Percentiles rank a stretch among this genome's conserved stretches.
phyloP scores from a whole-genome alignment of 1,140 invertebrate species.

The Mactra quadrangularis region DNA sequence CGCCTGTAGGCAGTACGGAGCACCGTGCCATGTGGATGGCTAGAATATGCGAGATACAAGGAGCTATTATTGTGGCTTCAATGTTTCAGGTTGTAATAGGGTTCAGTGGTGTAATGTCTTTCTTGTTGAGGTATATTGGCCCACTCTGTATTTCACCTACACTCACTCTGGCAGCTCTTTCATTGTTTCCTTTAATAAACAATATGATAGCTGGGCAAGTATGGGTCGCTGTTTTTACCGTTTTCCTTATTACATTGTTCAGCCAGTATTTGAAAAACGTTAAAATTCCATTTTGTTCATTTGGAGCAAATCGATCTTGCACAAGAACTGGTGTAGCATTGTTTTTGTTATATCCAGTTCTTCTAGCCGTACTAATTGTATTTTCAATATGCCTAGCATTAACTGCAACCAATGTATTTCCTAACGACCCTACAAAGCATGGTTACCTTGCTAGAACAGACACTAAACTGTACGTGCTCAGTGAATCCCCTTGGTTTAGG shows the following conservation, averaged over 20 bases:
- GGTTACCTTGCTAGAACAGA: slow-evolving; percentile 92
- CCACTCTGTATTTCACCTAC: slow-evolving; percentile 92
- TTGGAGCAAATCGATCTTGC: slow-evolving; percentile 85
- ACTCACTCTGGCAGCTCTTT: slow-evolving; percentile 91
- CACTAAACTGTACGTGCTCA: slow-evolving; percentile 89
- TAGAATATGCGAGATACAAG: slow-evolving; percentile 68
- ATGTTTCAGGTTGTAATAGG: slow-evolving; percentile 78
- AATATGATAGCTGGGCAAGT: slow-evolving; percentile 91
- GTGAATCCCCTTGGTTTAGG: slow-evolving; percentile 92
- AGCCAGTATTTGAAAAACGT: slow-evolving; percentile 92
- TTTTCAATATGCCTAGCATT: slow-evolving; percentile 91
- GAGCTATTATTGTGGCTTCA: slow-evolving; percentile 77
- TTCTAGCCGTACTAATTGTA: slow-evolving; percentile 63
- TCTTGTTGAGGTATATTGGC: slow-evolving; percentile 89
- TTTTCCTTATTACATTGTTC: slow-evolving; percentile 91
- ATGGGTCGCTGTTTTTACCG: slow-evolving; percentile 91
- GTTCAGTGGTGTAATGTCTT: slow-evolving; percentile 88
- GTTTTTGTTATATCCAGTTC: slow-evolving; percentile 93
- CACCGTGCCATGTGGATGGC: slow-evolving; percentile 47
- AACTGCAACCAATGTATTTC: slow-evolving; percentile 88
- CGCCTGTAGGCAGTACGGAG: slow-evolving; percentile 35
- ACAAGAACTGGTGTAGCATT: slow-evolving; percentile 86
- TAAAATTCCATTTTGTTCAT: slow-evolving; percentile 87
- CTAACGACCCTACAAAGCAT: slow-evolving; percentile 72
- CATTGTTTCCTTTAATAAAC: slow-evolving; percentile 91